These are phyloP conservation scores for Syndactyla subalaris DNA, from an alignment of 2,797 vertebrate genomes.

Conservation along the genomic window DNA sequence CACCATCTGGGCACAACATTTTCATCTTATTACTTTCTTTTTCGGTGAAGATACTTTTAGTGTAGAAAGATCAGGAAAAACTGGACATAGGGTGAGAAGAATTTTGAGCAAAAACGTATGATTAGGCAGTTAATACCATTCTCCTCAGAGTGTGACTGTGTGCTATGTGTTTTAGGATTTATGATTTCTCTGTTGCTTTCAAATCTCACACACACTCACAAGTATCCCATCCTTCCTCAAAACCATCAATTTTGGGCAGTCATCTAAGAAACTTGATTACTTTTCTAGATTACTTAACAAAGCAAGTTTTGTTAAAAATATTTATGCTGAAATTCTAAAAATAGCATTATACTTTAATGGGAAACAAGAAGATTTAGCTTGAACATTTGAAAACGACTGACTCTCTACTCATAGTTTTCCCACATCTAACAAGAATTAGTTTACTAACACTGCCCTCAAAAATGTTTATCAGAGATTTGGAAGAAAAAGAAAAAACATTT, in stretches of 20 bases:
- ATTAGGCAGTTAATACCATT: neutral
- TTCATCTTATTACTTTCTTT: constrained; percentile 14
- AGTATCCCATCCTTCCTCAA: neutral
- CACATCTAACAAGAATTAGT: neutral
- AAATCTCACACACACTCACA: neutral
- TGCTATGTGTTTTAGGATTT: neutral
- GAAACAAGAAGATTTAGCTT: neutral
- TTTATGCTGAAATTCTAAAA: constrained; percentile 11
- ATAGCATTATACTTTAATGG: neutral
- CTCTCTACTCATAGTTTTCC: neutral
- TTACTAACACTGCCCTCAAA: neutral
- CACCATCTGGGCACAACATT: constrained; percentile 45
- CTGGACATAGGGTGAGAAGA: neutral
- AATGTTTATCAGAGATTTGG: neutral
- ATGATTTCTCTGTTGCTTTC: neutral
- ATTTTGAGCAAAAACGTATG: neutral
- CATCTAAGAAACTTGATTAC: neutral
- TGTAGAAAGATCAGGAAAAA: neutral
- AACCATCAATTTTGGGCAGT: neutral
- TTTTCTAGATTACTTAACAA: neutral
- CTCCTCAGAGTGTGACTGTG: neutral
- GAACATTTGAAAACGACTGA: neutral
- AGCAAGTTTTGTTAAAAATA: constrained; percentile 39
- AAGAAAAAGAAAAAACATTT: neutral
- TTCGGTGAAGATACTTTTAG: neutral